Conservation (phyloP, 2,113 vertebrate species). For the Catagonus wagneri region DNA sequence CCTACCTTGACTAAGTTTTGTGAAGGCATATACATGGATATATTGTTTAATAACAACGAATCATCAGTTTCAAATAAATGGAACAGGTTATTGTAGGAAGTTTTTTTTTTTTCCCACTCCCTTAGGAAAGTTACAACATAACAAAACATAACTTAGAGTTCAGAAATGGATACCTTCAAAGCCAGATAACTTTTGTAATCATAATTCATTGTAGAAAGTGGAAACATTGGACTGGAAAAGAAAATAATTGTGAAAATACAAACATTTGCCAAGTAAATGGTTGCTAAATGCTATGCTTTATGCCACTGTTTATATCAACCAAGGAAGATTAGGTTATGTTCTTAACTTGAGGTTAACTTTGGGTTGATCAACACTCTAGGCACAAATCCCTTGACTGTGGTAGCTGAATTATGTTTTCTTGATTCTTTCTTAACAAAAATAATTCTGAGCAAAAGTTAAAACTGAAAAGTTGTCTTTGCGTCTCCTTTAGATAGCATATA, state of each 20-base stretch:
- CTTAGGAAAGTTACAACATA: background rate
- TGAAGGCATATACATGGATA: background rate
- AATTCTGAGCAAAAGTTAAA: background rate
- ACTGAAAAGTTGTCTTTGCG: background rate
- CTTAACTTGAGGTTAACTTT: background rate
- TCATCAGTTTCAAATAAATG: background rate
- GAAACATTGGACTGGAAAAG: background rate
- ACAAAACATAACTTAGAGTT: background rate
- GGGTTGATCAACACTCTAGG: background rate
- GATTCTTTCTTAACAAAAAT: background rate
- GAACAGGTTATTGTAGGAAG: background rate
- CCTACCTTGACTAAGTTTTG: background rate
- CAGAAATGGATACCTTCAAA: background rate
- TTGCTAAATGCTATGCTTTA: background rate
- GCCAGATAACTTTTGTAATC: background rate
- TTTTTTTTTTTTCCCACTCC: accelerated
- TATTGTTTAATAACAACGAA: constrained; percentile 19
- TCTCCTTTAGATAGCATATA: background rate
- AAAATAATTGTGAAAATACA: background rate
- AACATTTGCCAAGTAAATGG: background rate
- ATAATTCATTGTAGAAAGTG: constrained; percentile 1
- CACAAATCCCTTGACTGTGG: background rate
- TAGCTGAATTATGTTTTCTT: background rate
- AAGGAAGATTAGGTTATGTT: background rate
- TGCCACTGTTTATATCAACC: background rate